These are phyloP conservation scores for Harpalus rubripes DNA, from an alignment of 2,888 invertebrate species.

Conservation along the genomic window DNA sequence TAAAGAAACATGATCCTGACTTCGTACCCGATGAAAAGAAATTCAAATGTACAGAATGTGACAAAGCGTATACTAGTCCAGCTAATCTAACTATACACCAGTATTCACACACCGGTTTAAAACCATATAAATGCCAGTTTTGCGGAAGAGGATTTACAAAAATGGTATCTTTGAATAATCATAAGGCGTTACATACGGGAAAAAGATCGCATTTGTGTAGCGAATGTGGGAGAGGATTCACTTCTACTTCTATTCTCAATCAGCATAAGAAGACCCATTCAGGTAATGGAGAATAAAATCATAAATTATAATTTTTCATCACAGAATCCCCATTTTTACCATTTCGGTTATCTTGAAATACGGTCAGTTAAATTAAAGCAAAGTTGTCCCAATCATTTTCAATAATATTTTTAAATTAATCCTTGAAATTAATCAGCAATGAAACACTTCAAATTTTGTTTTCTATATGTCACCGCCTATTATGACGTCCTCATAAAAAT, in stretches of 20 bases:
- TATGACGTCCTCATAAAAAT: no score
- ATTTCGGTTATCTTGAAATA: no score
- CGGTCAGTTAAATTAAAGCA: no score
- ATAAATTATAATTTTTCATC: no score
- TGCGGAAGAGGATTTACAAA: constrained; percentile 69
- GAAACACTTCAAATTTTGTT: no score
- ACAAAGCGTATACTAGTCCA: constrained; percentile 69
- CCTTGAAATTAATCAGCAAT: no score
- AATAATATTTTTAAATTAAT: no score
- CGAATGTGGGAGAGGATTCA: constrained; percentile 71
- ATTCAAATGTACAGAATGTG: constrained; percentile 66
- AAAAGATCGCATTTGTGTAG: constrained; percentile 70
- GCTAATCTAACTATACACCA: constrained; percentile 68
- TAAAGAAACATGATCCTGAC: constrained; percentile 61
- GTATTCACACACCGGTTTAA: constrained; percentile 71
- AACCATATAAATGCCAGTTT: constrained; percentile 71
- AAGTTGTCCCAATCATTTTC: no score
- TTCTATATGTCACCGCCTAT: no score
- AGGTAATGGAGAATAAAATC: constrained; percentile 39
- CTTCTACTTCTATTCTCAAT: constrained; percentile 69
- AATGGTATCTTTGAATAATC: constrained; percentile 71
- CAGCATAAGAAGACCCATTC: constrained; percentile 70
- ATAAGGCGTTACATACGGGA: constrained; percentile 68
- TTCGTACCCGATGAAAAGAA: constrained; percentile 60
- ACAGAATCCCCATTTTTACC: no score